phyloP scores from a whole-genome alignment of 2,797 vertebrate genomes.

The Bucorvus abyssinicus region DNA sequence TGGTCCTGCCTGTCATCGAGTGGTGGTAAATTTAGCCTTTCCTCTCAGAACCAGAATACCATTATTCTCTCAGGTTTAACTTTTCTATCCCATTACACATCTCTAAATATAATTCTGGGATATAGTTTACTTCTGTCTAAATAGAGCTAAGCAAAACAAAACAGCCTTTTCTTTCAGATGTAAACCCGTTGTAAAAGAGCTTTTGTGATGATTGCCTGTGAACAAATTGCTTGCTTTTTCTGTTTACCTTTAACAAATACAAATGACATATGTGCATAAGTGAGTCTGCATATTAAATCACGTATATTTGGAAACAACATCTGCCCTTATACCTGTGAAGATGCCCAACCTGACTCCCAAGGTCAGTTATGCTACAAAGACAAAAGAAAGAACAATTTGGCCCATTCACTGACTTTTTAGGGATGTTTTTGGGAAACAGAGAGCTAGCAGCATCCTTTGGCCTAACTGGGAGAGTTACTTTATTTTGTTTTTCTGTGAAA shows the following conservation, averaged over 20 bases:
- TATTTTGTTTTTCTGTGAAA: background rate
- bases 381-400: background rate
- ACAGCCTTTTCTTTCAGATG: background rate
- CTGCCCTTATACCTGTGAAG: background rate
- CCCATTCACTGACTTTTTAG: background rate
- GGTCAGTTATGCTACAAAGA: background rate
- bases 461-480: background rate
- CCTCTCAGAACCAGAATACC: background rate
- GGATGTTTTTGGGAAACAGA: background rate
- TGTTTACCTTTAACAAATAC: background rate
- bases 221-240: background rate
- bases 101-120: slow-evolving; percentile 2
- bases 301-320: background rate
- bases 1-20: background rate
- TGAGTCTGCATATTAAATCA: background rate
- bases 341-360: background rate
- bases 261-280: background rate
- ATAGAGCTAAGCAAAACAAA: background rate
- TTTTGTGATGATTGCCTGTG: background rate
- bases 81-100: background rate
- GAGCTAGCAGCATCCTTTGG: background rate
- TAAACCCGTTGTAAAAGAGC: background rate
- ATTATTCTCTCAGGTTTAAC: background rate
- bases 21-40: background rate
- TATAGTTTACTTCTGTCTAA: background rate